Evolutionary conservation across 2,888 invertebrate species (phyloP), one percentile per base, ranked within the genome.

Genomic region (Cinara cedri): DNA sequence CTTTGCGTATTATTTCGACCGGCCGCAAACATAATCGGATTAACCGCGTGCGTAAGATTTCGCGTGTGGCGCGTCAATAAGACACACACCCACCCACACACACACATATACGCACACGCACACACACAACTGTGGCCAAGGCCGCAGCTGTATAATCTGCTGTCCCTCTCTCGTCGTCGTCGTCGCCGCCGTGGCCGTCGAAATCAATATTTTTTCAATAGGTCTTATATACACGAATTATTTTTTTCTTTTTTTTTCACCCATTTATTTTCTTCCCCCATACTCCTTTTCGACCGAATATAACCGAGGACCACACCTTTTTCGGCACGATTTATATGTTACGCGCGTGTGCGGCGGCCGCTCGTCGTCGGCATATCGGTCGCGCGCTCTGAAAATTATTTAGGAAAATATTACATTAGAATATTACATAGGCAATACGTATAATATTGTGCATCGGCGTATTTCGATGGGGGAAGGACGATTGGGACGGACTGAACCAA

Each of bases 161-260:
- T 54, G 54, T 70, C 51, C 34, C 68, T 51, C 19, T 55, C 54
- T 42, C 51, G 51, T 34, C 34, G 34, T 34, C 34, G 19, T 63
- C 42, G 19, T 13, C 11, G 3, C 4, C 19, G 1, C n/a, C 2
- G 42, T 34, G 34, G 34, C 13, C 70, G 54, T 55, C n/a, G 71
- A 24, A 72, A 72, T 72, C 71, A 72, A 72, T 72, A 72, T 72
- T 72, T 71, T n/a, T 55, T 44, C 71, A 55, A 71, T 71, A 24
- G 21, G 44, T 46, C 14, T 46, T 13, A 19, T 62, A 62, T 62
- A 62, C 9, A 54, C n/a, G n/a, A 8, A 9, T 54, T 49, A 3
- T 9, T 13, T 49, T 49, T 49, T 10, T 49, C 14, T 42, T 63
- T 63, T 44, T 42, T 44, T 44, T 44, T 65, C 44, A 44, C 6